phyloP scores from a whole-genome alignment of 2,113 vertebrate genomes.

The Piaya cayana region DNA sequence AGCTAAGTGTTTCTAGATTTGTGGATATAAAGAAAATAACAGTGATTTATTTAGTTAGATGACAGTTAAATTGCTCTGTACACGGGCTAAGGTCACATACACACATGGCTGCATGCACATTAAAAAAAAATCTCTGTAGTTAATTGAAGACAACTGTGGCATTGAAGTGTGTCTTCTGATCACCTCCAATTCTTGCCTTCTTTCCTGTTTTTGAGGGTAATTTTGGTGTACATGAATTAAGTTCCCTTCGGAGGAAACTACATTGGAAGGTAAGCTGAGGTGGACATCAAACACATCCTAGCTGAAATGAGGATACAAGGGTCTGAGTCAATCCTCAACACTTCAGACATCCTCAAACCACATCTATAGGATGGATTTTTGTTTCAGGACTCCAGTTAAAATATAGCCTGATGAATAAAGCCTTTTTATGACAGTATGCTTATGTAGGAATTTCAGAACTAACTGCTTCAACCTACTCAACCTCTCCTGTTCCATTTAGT shows the following conservation, averaged over 20 bases:
- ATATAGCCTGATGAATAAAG: not conserved
- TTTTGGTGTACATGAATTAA: not conserved
- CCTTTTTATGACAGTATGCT: not conserved
- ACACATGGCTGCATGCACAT: fast-evolving
- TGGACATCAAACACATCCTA: not conserved
- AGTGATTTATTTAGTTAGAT: not conserved
- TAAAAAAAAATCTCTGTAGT: not conserved
- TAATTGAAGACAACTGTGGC: not conserved
- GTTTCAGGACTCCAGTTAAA: not conserved
- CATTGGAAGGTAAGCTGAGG: not conserved
- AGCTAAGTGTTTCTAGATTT: not conserved
- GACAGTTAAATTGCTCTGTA: not conserved
- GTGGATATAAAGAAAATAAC: not conserved
- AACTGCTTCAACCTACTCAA: not conserved
- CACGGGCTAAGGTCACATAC: not conserved
- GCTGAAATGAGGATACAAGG: fast-evolving
- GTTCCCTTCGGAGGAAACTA: not conserved
- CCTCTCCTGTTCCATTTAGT: not conserved
- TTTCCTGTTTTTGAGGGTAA: not conserved
- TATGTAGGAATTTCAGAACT: not conserved
- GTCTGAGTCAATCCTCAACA: fast-evolving
- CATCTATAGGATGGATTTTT: fast-evolving
- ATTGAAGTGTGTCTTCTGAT: not conserved
- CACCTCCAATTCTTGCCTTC: not conserved
- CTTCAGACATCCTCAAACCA: not conserved